phyloP scores from a whole-genome alignment of 2,113 vertebrate species.

The Laticauda colubrina region DNA sequence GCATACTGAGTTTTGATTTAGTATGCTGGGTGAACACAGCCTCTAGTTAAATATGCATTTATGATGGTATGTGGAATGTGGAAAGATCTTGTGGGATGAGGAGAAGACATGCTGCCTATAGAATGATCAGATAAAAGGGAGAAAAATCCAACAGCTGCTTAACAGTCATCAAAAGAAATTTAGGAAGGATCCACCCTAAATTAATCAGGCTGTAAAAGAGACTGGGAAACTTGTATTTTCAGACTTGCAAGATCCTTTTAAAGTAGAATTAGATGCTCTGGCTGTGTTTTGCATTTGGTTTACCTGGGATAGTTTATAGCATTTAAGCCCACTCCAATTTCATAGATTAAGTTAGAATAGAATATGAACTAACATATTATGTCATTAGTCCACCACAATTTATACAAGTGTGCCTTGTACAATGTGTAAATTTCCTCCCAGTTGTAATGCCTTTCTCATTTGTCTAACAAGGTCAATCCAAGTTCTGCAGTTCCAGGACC shows the following conservation, averaged over 20 bases:
- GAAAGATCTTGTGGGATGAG: background rate
- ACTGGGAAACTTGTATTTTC: background rate
- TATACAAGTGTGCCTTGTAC: background rate
- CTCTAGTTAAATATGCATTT: background rate
- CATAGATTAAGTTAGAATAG: background rate
- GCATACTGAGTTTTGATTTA: background rate
- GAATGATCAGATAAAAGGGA: background rate
- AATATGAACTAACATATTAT: background rate
- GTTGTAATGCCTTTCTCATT: background rate
- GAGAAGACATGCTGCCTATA: background rate
- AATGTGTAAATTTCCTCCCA: background rate
- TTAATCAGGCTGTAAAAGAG: background rate
- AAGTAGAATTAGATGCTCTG: background rate
- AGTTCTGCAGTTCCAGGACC: background rate
- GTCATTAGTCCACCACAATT: background rate
- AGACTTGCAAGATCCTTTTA: background rate
- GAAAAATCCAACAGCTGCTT: background rate
- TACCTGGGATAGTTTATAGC: background rate
- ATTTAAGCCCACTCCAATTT: background rate
- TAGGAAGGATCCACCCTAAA: background rate
- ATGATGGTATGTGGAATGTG: background rate
- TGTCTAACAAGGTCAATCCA: background rate
- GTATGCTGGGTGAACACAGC: background rate
- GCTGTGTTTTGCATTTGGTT: background rate
- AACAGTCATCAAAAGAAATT: background rate